A percentile compares a stretch with the other conserved stretches of the same genome.
phyloP scores from a whole-genome alignment of 1,140 invertebrate species.

The Cydia strobilella region DNA sequence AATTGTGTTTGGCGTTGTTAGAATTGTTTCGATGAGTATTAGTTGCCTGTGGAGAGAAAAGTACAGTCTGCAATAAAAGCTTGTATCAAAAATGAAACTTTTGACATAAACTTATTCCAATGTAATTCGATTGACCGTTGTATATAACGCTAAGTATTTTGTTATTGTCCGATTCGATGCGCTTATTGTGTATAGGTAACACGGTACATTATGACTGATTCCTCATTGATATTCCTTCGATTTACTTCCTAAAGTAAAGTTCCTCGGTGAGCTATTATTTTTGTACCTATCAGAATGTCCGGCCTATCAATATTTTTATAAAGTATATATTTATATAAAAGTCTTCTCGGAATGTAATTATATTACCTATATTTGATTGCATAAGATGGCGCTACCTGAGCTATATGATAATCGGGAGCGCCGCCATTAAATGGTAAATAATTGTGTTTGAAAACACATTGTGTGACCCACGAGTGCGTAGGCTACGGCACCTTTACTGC shows the following conservation, averaged over 20 bases:
- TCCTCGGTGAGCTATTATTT: conserved; percentile 23
- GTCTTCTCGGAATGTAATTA: conserved; percentile 24
- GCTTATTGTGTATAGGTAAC: conserved; percentile 16
- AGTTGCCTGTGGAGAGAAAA: too few species aligned
- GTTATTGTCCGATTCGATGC: neutral
- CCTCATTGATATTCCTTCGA: neutral
- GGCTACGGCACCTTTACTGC: neutral
- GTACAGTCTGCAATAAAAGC: too few species aligned
- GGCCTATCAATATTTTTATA: conserved; percentile 49
- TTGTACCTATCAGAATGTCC: conserved; percentile 22
- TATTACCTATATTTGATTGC: conserved; percentile 43
- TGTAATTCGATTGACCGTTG: neutral
- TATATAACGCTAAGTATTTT: conserved; percentile 8
- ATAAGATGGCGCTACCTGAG: conserved; percentile 59
- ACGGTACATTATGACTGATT: conserved; percentile 24
- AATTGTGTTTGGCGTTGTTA: too few species aligned
- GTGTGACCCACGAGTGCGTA: conserved; percentile 6
- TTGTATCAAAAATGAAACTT: too few species aligned
- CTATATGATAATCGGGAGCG: conserved; percentile 50
- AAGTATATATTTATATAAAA: conserved; percentile 41
- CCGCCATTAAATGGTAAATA: conserved; percentile 55
- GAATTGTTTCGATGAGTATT: too few species aligned
- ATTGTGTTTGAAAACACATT: conserved; percentile 19
- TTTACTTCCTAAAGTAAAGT: conserved; percentile 18
- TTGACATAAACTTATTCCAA: too few species aligned